A percentile compares a stretch with the other conserved stretches of the same genome.
phyloP scores from a whole-genome alignment of 1,140 invertebrate species.

The Brachionus rotundiformis region DNA sequence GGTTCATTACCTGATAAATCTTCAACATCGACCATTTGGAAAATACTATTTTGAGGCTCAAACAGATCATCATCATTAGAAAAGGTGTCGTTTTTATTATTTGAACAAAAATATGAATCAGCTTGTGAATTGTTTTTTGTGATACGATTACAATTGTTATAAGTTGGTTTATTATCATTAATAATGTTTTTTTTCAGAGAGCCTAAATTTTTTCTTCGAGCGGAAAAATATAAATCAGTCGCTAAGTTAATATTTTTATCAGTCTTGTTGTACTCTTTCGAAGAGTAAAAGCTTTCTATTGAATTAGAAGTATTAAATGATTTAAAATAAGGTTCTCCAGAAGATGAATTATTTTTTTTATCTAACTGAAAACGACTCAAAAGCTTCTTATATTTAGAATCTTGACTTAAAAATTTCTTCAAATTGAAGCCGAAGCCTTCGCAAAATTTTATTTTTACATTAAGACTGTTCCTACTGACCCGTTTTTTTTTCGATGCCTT shows the following conservation, averaged over 20 bases:
- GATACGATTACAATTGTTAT: not conserved
- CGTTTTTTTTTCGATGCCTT: constrained; percentile 27
- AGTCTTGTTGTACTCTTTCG: not conserved
- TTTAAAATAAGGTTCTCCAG: no score
- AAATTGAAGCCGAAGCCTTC: not conserved
- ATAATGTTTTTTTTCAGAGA: not conserved
- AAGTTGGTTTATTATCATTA: not conserved
- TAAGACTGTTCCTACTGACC: not conserved
- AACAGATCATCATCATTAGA: constrained; percentile 27
- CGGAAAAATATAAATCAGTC: not conserved
- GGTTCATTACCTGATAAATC: constrained; percentile 19
- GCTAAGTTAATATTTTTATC: not conserved
- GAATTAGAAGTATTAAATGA: no score
- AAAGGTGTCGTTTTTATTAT: not conserved
- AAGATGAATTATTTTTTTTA: no score
- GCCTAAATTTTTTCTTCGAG: not conserved
- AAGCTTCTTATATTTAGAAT: not conserved
- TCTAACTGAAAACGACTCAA: not conserved
- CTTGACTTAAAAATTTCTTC: constrained; percentile 7
- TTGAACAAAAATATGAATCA: not conserved
- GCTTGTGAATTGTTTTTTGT: not conserved
- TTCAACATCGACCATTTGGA: no score
- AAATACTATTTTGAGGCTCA: not conserved
- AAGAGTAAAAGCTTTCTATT: not conserved
- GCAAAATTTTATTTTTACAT: not conserved